These are phyloP conservation scores for Montipora cactus DNA, from an alignment of 64 coral and sea anemone genomes.

Conservation along the genomic window DNA sequence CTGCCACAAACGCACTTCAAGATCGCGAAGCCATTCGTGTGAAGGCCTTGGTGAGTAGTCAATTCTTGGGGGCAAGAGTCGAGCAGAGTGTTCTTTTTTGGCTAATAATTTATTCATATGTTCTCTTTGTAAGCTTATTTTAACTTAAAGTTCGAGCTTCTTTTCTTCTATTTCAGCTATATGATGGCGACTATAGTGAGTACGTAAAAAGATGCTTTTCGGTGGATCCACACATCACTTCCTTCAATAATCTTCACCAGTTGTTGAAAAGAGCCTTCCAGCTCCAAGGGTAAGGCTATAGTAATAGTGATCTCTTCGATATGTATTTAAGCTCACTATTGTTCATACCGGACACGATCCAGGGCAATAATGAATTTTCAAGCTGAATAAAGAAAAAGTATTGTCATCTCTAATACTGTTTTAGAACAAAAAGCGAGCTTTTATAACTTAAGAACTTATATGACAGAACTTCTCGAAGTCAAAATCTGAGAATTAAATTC, in stretches of 20 bases:
- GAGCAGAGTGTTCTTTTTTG: background rate
- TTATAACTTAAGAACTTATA: too few species aligned
- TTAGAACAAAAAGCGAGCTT: too few species aligned
- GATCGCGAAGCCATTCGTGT: slow-evolving; percentile 94
- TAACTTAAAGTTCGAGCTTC: background rate
- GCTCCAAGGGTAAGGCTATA: slow-evolving; percentile 71
- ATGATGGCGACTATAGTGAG: slow-evolving; percentile 28
- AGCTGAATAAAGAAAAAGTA: too few species aligned
- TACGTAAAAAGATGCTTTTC: slow-evolving; percentile 80
- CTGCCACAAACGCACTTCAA: slow-evolving; percentile 60
- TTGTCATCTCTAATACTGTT: too few species aligned
- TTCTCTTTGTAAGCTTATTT: slow-evolving; percentile 13
- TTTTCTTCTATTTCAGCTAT: slow-evolving; percentile 63
- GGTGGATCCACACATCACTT: slow-evolving; percentile 93
- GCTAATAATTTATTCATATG: background rate
- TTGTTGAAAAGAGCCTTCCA: slow-evolving; percentile 84
- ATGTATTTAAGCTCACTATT: too few species aligned
- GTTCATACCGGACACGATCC: too few species aligned
- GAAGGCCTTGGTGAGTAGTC: slow-evolving; percentile 77
- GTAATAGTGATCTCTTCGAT: too few species aligned
- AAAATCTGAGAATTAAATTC: background rate
- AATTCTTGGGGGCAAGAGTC: background rate
- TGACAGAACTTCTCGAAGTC: too few species aligned
- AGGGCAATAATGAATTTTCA: too few species aligned
- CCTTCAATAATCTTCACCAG: slow-evolving; percentile 84